These are phyloP conservation scores for Gonocerus acuteangulatus DNA, from an alignment of 2,888 invertebrate species.

Conservation along the genomic window DNA sequence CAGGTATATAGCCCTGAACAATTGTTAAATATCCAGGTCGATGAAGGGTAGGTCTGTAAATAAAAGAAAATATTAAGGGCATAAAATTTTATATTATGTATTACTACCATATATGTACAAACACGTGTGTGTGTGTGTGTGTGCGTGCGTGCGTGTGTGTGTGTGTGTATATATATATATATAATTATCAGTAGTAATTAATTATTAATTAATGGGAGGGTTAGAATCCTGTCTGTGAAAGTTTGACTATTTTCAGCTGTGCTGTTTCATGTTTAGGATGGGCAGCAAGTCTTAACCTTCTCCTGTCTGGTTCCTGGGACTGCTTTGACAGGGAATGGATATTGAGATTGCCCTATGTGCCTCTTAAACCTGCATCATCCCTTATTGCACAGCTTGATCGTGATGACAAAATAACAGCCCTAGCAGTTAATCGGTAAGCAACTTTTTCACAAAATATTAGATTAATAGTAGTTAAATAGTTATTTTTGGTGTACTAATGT, in stretches of 20 bases:
- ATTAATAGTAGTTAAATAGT: too few species aligned
- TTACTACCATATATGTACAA: too few species aligned
- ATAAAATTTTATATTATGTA: neutral
- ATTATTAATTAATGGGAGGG: too few species aligned
- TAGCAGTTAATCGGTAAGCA: slow-evolving; percentile 50
- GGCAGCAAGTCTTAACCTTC: slow-evolving; percentile 47
- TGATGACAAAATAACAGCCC: slow-evolving; percentile 62
- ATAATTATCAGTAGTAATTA: neutral
- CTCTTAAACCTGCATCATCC: slow-evolving; percentile 42
- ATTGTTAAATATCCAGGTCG: slow-evolving; percentile 34
- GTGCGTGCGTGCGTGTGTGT: too few species aligned
- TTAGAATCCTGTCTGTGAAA: too few species aligned
- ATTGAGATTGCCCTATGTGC: slow-evolving; percentile 29
- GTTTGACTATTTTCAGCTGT: too few species aligned
- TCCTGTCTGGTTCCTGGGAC: slow-evolving; percentile 68
- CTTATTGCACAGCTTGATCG: slow-evolving; percentile 66
- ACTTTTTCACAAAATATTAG: too few species aligned
- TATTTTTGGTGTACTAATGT: too few species aligned
- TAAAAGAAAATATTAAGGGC: slow-evolving; percentile 2
- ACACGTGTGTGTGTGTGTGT: too few species aligned
- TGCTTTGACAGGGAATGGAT: slow-evolving; percentile 60
- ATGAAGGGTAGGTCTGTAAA: slow-evolving; percentile 26
- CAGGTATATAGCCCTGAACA: slow-evolving; percentile 34
- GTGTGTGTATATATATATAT: too few species aligned
- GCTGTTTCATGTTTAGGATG: slow-evolving; percentile 68